These are phyloP conservation scores for Mnemiopsis leidyi DNA, from an alignment of 37 sponge, comb jelly and placozoan genomes.

Conservation along the genomic window DNA sequence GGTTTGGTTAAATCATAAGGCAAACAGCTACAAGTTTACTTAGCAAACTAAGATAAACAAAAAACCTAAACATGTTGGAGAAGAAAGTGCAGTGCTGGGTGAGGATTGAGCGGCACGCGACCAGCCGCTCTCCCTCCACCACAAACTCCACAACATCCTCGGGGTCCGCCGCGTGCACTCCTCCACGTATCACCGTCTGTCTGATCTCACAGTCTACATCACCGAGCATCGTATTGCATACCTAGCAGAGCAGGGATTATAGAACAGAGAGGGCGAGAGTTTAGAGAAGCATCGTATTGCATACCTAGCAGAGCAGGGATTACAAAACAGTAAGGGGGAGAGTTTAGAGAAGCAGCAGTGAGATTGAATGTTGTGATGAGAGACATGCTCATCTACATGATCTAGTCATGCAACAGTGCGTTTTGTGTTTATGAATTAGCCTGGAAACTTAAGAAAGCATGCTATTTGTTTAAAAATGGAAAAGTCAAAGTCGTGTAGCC, in stretches of 20 bases:
- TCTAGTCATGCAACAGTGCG: too few species aligned
- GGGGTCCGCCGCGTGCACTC: background rate
- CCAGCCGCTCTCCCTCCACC: slow-evolving; percentile 37
- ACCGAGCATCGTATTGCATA: background rate
- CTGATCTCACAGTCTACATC: background rate
- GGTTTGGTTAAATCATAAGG: too few species aligned
- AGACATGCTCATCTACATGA: too few species aligned
- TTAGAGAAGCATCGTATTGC: background rate
- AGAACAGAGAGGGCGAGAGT: background rate
- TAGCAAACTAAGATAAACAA: too few species aligned
- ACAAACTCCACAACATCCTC: slow-evolving; percentile 31
- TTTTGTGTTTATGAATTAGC: too few species aligned
- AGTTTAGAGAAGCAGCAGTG: background rate
- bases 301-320: background rate
- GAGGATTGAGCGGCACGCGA: background rate
- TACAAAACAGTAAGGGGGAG: background rate
- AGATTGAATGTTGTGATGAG: background rate
- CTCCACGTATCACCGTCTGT: background rate
- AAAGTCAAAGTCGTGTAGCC: too few species aligned
- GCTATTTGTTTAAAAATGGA: too few species aligned
- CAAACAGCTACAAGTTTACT: too few species aligned
- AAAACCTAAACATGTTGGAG: slow-evolving; percentile 58
- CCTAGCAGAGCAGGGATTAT: background rate
- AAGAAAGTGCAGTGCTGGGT: slow-evolving; percentile 46
- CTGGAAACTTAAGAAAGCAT: too few species aligned